Percentiles rank a stretch among this genome's conserved stretches.
Conservation (phyloP, 2,113 vertebrate species). For the Misgurnus anguillicaudatus region DNA sequence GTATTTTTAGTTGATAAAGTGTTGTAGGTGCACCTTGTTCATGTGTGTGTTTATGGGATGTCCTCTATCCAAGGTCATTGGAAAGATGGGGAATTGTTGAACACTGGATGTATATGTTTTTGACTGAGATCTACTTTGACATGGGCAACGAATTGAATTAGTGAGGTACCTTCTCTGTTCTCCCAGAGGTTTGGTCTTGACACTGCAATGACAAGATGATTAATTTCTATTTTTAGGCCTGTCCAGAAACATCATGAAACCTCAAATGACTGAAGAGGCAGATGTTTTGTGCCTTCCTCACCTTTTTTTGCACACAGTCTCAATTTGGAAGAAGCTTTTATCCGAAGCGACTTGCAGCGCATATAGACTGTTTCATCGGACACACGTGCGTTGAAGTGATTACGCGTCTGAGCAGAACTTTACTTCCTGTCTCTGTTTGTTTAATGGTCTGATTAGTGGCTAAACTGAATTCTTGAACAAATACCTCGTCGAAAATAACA, state of each 20-base stretch:
- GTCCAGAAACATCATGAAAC: constrained; percentile 13
- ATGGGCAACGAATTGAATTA: background rate
- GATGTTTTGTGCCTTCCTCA: background rate
- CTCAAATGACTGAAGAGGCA: background rate
- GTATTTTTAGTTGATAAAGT: constrained; percentile 10
- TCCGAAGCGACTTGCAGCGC: too few relatives aligned
- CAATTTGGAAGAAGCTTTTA: background rate
- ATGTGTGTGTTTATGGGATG: background rate
- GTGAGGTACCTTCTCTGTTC: background rate
- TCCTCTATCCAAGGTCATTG: constrained; percentile 36
- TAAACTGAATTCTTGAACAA: too few relatives aligned
- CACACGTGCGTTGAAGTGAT: too few relatives aligned
- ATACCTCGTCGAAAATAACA: too few relatives aligned
- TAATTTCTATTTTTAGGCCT: constrained; percentile 22
- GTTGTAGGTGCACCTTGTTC: background rate
- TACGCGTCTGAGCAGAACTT: too few relatives aligned
- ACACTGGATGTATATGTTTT: background rate
- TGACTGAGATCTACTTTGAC: constrained; percentile 10
- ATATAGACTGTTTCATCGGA: too few relatives aligned
- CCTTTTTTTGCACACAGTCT: background rate
- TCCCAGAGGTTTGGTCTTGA: constrained; percentile 23
- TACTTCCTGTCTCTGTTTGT: too few relatives aligned
- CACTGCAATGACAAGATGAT: constrained; percentile 23
- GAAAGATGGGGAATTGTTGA: background rate
- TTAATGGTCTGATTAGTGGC: too few relatives aligned